Percentiles rank a stretch among this genome's conserved stretches.
phyloP scores from a whole-genome alignment of 2,888 invertebrate species.

The Trilocha varians region DNA sequence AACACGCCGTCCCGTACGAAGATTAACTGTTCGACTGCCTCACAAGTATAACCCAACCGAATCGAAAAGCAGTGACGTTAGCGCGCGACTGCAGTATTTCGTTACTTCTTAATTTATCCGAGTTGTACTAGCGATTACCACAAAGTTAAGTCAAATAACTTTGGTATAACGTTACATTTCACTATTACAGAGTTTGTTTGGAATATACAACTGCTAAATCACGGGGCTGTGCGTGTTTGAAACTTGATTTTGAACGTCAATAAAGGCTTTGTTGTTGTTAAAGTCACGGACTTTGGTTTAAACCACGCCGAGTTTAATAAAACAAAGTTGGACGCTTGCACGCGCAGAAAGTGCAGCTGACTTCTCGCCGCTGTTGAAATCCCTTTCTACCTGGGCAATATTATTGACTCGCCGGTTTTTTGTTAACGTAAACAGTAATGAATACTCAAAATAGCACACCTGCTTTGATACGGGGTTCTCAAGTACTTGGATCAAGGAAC shows the following conservation, averaged over 20 bases:
- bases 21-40: conserved; percentile 45
- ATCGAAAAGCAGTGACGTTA: conserved; percentile 42
- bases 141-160: conserved; percentile 54
- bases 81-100: conserved; percentile 32
- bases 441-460: neutral
- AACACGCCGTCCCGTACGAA: conserved; percentile 31
- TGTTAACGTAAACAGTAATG: too few species aligned
- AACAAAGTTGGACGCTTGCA: conserved; percentile 24
- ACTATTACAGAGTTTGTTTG: conserved; percentile 41
- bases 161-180: conserved; percentile 36
- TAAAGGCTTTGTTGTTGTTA: conserved; percentile 49
- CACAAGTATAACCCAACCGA: conserved; percentile 56
- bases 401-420: neutral
- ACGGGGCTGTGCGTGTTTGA: conserved; percentile 46
- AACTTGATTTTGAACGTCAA: conserved; percentile 42
- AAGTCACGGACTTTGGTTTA: conserved; percentile 42
- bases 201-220: conserved; percentile 37
- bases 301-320: conserved; percentile 10
- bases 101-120: conserved; percentile 43
- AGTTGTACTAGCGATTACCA: conserved; percentile 39
- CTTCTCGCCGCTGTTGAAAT: conserved; percentile 28
- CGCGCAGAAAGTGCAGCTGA: conserved; percentile 29
- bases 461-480: too few species aligned
- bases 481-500: too few species aligned
- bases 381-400: conserved; percentile 14